These are phyloP conservation scores for Anastrepha ludens DNA, from an alignment of 1,140 invertebrate genomes.

Conservation along the genomic window DNA sequence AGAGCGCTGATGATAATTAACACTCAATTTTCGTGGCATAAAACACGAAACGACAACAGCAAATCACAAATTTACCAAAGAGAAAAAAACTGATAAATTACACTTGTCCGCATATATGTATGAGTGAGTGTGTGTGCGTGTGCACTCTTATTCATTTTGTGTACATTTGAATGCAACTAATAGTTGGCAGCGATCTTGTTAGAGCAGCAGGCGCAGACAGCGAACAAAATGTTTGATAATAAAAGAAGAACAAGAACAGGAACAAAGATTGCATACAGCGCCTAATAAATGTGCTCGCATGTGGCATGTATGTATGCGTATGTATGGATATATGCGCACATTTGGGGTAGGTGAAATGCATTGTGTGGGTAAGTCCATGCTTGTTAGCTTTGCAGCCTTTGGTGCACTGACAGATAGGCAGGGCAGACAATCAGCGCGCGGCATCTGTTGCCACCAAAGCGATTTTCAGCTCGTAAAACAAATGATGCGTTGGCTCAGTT, in stretches of 20 bases:
- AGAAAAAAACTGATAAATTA: constrained; percentile 20
- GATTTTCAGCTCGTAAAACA: constrained; percentile 53
- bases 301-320: neutral
- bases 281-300: neutral
- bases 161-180: constrained; percentile 7
- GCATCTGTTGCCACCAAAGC: constrained; percentile 50
- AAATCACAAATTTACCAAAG: constrained; percentile 34
- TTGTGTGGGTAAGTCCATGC: neutral
- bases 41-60: constrained; percentile 21
- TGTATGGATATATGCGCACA: neutral
- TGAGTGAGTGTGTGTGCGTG: too few relatives aligned
- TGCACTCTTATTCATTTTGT: neutral
- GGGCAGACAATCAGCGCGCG: constrained; percentile 13
- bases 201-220: constrained; percentile 42
- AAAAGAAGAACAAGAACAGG: constrained; percentile 16
- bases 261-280: constrained; percentile 25
- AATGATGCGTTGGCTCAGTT: constrained; percentile 35
- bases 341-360: too few relatives aligned
- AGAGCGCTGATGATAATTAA: constrained; percentile 47
- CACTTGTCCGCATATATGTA: neutral
- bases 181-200: neutral
- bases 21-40: constrained; percentile 50
- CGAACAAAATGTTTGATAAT: constrained; percentile 29
- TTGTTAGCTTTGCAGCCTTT: neutral
- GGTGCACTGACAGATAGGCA: constrained; percentile 6